phyloP scores from a whole-genome alignment of 2,888 invertebrate species.

The Spodoptera exigua region DNA sequence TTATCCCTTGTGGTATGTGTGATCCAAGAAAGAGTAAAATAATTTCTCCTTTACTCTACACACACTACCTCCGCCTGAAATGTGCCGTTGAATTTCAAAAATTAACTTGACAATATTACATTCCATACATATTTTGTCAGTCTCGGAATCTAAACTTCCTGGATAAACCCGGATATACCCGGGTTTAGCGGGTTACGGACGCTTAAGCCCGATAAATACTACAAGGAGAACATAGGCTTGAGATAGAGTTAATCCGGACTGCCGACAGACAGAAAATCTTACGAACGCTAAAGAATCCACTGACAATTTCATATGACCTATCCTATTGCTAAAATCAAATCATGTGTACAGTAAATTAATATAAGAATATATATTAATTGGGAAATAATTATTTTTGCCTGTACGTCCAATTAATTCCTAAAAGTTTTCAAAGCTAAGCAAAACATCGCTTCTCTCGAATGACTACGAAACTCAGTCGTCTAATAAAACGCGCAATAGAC shows the following conservation, averaged over 20 bases:
- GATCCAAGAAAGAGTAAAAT: no score
- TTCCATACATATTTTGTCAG: no score
- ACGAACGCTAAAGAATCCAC: not conserved
- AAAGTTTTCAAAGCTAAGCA: slow-evolving; percentile 7
- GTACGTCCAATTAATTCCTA: not conserved
- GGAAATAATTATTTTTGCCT: not conserved
- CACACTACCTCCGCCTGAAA: no score
- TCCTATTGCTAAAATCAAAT: no score
- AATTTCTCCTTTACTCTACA: no score
- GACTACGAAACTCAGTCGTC: not conserved
- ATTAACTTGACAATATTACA: no score
- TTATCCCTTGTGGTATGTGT: no score
- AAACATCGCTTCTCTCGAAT: slow-evolving; percentile 27
- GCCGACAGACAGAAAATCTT: slow-evolving; percentile 34
- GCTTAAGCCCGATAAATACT: slow-evolving; percentile 82
- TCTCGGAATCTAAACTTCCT: not conserved
- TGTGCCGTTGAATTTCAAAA: no score
- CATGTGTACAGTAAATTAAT: no score
- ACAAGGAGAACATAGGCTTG: slow-evolving; percentile 77
- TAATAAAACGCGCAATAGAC: slow-evolving; percentile 37
- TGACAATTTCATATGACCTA: no score
- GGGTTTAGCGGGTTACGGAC: slow-evolving; percentile 80
- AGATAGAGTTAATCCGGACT: slow-evolving; percentile 73
- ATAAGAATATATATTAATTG: not conserved
- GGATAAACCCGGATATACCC: slow-evolving; percentile 75